Percentiles rank a stretch among this genome's conserved stretches.
Conservation (phyloP, 2,113 vertebrate genomes). For the Psilopsiagon aymara region DNA sequence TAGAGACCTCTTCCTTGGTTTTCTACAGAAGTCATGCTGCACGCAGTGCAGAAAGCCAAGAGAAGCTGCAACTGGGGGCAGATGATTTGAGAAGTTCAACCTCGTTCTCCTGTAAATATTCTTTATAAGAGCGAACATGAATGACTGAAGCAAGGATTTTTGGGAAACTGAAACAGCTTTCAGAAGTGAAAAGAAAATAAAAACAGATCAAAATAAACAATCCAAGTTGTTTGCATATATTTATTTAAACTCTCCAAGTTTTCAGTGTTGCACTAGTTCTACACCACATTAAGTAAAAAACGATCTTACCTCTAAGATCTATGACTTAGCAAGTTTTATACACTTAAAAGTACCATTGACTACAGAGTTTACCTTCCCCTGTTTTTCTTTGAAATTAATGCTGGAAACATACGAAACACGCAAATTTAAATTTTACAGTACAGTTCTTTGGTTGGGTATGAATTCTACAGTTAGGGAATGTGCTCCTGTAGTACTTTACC, state of each 20-base stretch:
- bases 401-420: neutral
- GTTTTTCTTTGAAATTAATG: neutral
- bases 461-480: neutral
- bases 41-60: neutral
- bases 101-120: neutral
- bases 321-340: neutral
- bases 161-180: neutral
- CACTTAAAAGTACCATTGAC: conserved; percentile 13
- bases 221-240: neutral
- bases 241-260: neutral
- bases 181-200: neutral
- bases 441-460: neutral
- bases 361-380: neutral
- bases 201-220: neutral
- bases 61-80: neutral
- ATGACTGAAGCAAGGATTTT: neutral
- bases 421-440: neutral
- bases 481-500: neutral
- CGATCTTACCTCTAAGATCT: neutral
- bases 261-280: neutral
- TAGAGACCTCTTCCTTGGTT: neutral
- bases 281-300: neutral
- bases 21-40: neutral
- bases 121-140: neutral
- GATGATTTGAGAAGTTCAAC: neutral